These are phyloP conservation scores for Ctenochaetus hawaiiensis DNA, from an alignment of 2,797 vertebrate species.

Conservation along the genomic window DNA sequence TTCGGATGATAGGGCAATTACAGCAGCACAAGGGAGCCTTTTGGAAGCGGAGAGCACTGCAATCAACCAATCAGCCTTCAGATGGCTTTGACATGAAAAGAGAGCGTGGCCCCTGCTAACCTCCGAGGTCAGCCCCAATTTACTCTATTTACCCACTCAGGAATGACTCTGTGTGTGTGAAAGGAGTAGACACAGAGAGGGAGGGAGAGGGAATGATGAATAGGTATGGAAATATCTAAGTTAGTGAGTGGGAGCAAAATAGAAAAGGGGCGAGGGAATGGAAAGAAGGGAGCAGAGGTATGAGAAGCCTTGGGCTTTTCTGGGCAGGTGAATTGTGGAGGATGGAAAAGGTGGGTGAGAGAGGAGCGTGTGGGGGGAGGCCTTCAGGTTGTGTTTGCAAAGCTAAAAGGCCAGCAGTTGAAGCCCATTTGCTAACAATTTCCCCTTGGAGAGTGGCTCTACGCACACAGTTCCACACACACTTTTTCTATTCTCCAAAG, in stretches of 20 bases:
- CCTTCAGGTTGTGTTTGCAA: slow-evolving; percentile 80
- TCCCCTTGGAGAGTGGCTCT: slow-evolving; percentile 79
- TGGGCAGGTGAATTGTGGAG: slow-evolving; percentile 77
- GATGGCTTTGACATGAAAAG: slow-evolving; percentile 88
- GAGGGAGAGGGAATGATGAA: slow-evolving; percentile 73
- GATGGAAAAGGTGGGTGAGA: slow-evolving; percentile 29
- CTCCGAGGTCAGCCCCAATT: slow-evolving; percentile 84
- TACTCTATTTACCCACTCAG: slow-evolving; percentile 86
- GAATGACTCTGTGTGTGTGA: slow-evolving; percentile 78
- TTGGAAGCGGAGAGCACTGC: slow-evolving; percentile 90
- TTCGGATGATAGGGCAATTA: slow-evolving; percentile 89
- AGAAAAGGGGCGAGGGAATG: slow-evolving; percentile 29
- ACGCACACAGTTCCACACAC: slow-evolving; percentile 45
- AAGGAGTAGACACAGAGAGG: slow-evolving; percentile 63
- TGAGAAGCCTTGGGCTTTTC: slow-evolving; percentile 63
- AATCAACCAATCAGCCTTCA: slow-evolving; percentile 91
- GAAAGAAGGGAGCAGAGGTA: slow-evolving; percentile 46
- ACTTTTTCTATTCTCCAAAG: slow-evolving; percentile 43
- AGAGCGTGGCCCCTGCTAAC: slow-evolving; percentile 79
- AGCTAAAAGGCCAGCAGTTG: slow-evolving; percentile 83
- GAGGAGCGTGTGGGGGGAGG: slow-evolving; percentile 59
- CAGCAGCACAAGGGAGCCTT: slow-evolving; percentile 89
- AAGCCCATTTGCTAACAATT: slow-evolving; percentile 85
- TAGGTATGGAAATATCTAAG: slow-evolving; percentile 74
- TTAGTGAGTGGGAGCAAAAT: slow-evolving; percentile 46